These are phyloP conservation scores for Platorchestia sp. DNA, from an alignment of 1,140 invertebrate species.

Conservation along the genomic window DNA sequence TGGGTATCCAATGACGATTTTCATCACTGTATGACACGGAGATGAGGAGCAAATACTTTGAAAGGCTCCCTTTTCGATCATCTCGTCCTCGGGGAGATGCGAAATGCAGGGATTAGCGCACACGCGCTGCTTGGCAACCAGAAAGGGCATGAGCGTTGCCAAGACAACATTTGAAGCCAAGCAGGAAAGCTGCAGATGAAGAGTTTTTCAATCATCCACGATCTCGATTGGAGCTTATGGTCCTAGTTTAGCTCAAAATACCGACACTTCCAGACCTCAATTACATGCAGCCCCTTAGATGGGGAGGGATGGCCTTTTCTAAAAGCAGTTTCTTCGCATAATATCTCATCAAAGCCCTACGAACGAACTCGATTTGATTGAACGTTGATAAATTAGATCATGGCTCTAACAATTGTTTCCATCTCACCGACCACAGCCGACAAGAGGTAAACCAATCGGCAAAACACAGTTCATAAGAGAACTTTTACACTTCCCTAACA, in stretches of 20 bases:
- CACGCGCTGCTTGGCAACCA: background rate
- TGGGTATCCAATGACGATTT: no score
- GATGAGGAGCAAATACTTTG: no score
- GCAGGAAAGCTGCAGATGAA: background rate
- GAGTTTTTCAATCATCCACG: background rate
- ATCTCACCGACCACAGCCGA: background rate
- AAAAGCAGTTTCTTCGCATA: background rate
- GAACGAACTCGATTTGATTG: background rate
- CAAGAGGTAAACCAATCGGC: background rate
- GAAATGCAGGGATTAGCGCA: background rate
- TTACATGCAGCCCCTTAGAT: background rate
- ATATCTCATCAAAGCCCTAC: background rate
- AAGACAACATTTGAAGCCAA: background rate
- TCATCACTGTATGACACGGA: no score
- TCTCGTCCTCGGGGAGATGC: no score
- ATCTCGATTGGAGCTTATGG: background rate
- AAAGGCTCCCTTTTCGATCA: no score
- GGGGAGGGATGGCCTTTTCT: background rate
- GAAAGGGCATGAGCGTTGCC: background rate
- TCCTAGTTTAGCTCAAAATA: background rate
- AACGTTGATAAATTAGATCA: background rate
- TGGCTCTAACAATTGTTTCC: background rate
- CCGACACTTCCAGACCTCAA: background rate
- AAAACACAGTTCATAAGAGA: no score
- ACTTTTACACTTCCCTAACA: background rate